Conservation (phyloP, 1,140 invertebrate genomes). For the Triops longicaudatus region DNA sequence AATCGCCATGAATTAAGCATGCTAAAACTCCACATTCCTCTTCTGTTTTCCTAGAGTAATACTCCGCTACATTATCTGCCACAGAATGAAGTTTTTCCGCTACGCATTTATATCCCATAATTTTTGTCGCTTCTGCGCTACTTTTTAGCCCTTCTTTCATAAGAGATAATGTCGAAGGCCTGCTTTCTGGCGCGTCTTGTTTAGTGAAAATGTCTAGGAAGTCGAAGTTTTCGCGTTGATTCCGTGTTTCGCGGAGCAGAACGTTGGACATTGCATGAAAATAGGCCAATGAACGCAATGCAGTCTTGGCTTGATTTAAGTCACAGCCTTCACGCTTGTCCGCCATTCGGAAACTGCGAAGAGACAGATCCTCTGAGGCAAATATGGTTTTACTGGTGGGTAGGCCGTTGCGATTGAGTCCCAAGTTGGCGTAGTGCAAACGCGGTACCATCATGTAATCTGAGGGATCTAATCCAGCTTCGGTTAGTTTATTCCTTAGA, state of each 20-base stretch:
- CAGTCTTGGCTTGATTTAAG: slow-evolving; percentile 18
- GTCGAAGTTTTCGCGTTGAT: background rate
- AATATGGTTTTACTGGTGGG: slow-evolving; percentile 20
- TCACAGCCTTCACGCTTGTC: slow-evolving; percentile 29
- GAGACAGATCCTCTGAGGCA: slow-evolving; percentile 19
- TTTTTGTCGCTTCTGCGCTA: background rate
- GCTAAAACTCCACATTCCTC: slow-evolving; percentile 20
- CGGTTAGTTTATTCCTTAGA: slow-evolving; percentile 14
- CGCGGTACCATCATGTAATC: background rate
- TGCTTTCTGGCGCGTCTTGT: background rate
- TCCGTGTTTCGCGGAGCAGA: background rate
- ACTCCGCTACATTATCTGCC: background rate
- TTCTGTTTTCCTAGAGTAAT: background rate
- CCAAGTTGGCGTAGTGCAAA: background rate
- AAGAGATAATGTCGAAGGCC: background rate
- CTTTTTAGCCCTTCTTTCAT: background rate
- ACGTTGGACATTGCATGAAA: slow-evolving; percentile 19
- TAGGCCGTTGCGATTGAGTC: background rate
- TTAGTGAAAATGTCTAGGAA: background rate
- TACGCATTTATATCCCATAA: background rate
- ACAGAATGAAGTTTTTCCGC: background rate
- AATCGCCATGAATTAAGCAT: slow-evolving; percentile 26
- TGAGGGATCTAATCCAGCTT: background rate
- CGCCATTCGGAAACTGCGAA: slow-evolving; percentile 14
- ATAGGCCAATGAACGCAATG: slow-evolving; percentile 24